A percentile compares a stretch with the other conserved stretches of the same genome.
These are phyloP conservation scores for Barnardius zonarius DNA, from an alignment of 2,113 vertebrate species.

Conservation along the genomic window DNA sequence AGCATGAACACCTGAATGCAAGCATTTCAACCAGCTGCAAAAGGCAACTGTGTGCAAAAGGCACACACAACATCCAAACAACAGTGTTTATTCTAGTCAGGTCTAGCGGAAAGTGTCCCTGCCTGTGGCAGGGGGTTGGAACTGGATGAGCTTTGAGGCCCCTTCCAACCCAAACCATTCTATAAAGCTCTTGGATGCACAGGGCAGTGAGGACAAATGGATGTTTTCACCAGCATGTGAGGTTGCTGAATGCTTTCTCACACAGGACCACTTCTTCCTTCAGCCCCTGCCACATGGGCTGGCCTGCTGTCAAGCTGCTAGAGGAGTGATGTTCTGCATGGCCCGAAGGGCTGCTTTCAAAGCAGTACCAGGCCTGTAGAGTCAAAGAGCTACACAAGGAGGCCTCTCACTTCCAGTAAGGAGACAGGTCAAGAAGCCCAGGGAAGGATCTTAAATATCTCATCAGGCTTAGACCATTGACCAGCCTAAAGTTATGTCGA, in stretches of 20 bases:
- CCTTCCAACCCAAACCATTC: neutral
- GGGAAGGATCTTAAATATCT: neutral
- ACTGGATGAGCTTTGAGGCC: neutral
- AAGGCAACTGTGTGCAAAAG: neutral
- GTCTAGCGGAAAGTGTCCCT: neutral
- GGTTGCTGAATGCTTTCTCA: neutral
- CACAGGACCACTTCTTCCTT: neutral
- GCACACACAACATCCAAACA: rapidly evolving
- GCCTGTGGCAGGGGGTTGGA: neutral
- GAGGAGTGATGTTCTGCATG: rapidly evolving
- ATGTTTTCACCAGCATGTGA: neutral
- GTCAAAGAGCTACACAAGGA: neutral
- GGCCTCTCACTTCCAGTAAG: neutral
- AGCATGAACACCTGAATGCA: neutral
- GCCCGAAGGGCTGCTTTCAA: neutral
- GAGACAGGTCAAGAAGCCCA: neutral
- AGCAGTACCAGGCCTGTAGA: rapidly evolving
- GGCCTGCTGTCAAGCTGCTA: neutral
- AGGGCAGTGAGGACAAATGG: neutral
- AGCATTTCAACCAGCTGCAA: neutral
- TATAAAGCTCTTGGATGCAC: neutral
- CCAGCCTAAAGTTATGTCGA: neutral
- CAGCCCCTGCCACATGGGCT: neutral
- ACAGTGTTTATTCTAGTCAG: neutral
- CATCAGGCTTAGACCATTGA: neutral